Base-by-base conservation (phyloP, 2,113 vertebrate species). In the Cettia cetti region DNA sequence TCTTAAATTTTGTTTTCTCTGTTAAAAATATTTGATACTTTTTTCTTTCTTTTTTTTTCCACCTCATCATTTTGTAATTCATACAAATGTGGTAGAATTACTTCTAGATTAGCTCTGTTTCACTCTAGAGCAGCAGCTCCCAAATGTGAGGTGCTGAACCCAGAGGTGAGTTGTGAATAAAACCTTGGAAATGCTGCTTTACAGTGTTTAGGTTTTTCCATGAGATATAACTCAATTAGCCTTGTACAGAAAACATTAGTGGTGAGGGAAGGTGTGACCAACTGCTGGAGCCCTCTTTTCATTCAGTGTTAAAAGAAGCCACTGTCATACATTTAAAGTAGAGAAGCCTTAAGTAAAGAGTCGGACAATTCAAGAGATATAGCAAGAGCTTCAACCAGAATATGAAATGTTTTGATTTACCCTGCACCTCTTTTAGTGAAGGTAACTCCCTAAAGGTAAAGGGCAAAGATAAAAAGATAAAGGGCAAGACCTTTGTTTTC, bases 401-500 rank as follows among this genome's bases (percentile, higher is more conserved):
- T 37, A 57, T n/a, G 26, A 78, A 56, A 77, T 27, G 18, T 57
- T 79, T 71, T 78, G 31, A 60, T 50, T 87, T 65, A 10, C n/a
- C 13, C n/a, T 42, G 14, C 7, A 65, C 26, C 23, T 81, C 33
- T 92, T 54, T 52, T 74, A 68, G 18, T 65, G 47, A 91, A 85
- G 44, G 35, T 61, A 54, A 15, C 33, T 75, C 57, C 47, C 33
- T 90, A 84, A 84, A 84, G 61, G 59, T 79, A 63, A 78, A 83
- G 65, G 42, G 26, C 22, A 70, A 92, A 86, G 49, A 68, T 81
- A 56, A 70, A 86, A 83, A 88, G 70, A 49, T 86, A 60, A 80
- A 86, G 52, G 39, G 17, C 13, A 65, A 91, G 72, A 79, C 40
- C n/a, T 91, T 92, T 87, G 37, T 79, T 94, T 91, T 76, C 31